Base-by-base conservation (phyloP, 2,797 vertebrate species). In the Neomorphus geoffroyi region DNA sequence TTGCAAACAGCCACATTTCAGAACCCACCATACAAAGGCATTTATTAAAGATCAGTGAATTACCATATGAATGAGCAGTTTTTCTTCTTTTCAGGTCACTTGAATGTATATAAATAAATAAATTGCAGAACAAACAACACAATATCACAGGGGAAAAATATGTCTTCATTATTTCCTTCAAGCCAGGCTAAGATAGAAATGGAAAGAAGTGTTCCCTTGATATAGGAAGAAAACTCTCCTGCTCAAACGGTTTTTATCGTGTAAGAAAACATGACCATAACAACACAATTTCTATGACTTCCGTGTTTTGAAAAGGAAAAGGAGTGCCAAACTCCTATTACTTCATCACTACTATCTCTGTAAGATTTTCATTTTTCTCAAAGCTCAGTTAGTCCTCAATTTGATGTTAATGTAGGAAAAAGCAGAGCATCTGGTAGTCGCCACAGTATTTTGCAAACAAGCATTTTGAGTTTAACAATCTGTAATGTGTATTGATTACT, bases 401-500 rank as follows among this genome's bases (percentile, higher is more conserved):
- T 82, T 69, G 69, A 83, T 67, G 85, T 39, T 75, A 72, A 71
- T n/a, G 67, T 53, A 67, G 45, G 75, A 45, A 75, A 96, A 95
- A 89, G 78, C 75, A 78, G 14, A 80, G 69, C 61, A 92, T 87
- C 92, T 92, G 77, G 74, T 78, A 95, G 57, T 84, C 97, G 94
- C 80, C 97, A 93, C 51, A 92, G 62, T 83, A 95, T 97, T 97
- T 95, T 91, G 80, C 80, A 96, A 96, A 94, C 60, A 94, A 91
- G 67, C 61, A 96, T 82, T 96, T 67, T 81, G 71, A 94, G 88
- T 88, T 92, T 95, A 92, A 92, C 81, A 65, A 70, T 83, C 69
- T 93, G 75, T 96, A 97, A 93, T 78, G 85, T 93, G 61, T 94
- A 97, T 95, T 82, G 92, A 93, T 97, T 98, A 98, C 98, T 99